Evolutionary conservation across 2,797 vertebrate species (phyloP).

Genomic region (Syngnathus acus): DNA sequence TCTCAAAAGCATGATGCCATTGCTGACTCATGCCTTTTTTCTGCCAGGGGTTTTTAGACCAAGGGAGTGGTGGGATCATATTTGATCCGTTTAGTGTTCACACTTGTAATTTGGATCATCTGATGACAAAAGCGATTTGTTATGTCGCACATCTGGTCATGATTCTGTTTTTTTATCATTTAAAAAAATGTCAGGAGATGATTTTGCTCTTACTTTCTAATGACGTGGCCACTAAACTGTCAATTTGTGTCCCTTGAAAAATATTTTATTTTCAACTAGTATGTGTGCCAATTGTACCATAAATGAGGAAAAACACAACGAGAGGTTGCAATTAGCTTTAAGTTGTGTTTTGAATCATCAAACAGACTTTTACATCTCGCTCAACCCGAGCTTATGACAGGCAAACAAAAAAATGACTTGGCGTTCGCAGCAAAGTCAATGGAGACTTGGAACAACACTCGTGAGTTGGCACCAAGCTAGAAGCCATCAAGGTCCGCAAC

Average conservation of each 20-base stretch:
- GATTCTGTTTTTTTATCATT: background rate
- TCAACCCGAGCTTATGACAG: background rate
- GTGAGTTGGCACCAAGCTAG: background rate
- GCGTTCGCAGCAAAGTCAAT: background rate
- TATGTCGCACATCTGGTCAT: background rate
- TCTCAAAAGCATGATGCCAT: slow-evolving; percentile 2
- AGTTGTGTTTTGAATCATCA: background rate
- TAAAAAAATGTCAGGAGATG: too few relatives aligned
- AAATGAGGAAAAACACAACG: too few relatives aligned
- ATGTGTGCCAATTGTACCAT: too few relatives aligned
- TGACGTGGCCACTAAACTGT: too few relatives aligned
- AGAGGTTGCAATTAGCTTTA: background rate
- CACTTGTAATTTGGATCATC: background rate
- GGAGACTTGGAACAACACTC: background rate
- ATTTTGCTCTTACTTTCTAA: too few relatives aligned
- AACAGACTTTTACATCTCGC: background rate
- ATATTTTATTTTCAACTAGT: too few relatives aligned
- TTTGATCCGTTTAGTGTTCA: background rate
- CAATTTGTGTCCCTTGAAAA: too few relatives aligned
- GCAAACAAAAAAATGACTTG: background rate
- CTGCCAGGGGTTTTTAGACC: background rate
- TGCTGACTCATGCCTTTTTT: slow-evolving; percentile 1
- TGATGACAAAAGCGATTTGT: background rate
- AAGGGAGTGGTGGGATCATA: background rate
- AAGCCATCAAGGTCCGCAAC: background rate